phyloP scores from a whole-genome alignment of 2,113 vertebrate genomes.

The Sander vitreus region DNA sequence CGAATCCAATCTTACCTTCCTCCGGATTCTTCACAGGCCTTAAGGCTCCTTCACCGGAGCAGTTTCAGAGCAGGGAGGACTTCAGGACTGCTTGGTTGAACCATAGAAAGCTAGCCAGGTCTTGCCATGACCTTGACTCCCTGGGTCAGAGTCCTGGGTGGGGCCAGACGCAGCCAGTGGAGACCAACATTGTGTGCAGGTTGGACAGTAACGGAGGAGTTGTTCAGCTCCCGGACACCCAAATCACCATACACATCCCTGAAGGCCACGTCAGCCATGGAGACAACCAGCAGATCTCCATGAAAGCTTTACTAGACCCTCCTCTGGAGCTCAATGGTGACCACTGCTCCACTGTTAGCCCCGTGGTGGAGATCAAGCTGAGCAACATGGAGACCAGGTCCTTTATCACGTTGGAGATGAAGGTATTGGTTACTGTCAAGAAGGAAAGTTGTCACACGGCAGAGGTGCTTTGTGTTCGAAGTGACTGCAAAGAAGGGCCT shows the following conservation, averaged over 20 bases:
- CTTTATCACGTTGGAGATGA: conserved; percentile 91
- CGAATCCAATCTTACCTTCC: conserved; percentile 75
- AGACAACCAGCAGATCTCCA: conserved; percentile 93
- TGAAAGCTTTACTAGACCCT: conserved; percentile 94
- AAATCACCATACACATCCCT: conserved; percentile 91
- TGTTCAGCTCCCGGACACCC: conserved; percentile 94
- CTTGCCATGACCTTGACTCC: conserved; percentile 94
- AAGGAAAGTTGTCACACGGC: conserved; percentile 86
- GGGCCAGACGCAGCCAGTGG: conserved; percentile 97
- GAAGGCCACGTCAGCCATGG: conserved; percentile 91
- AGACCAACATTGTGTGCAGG: conserved; percentile 93
- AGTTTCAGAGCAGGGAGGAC: conserved; percentile 96
- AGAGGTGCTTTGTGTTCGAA: conserved; percentile 90
- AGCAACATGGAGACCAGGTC: conserved; percentile 94
- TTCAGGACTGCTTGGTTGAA: conserved; percentile 96
- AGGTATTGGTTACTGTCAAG: conserved; percentile 88
- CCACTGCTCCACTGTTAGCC: conserved; percentile 91
- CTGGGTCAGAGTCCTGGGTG: conserved; percentile 95
- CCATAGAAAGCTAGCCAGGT: conserved; percentile 94
- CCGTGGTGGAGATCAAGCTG: conserved; percentile 93
- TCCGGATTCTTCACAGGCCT: conserved; percentile 89
- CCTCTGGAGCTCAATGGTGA: conserved; percentile 94
- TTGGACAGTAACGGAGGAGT: conserved; percentile 92
- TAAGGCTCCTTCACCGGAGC: conserved; percentile 93
- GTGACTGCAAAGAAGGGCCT: conserved; percentile 92